Conservation (phyloP, 2,113 vertebrate species). For the Apaloderma vittatum region DNA sequence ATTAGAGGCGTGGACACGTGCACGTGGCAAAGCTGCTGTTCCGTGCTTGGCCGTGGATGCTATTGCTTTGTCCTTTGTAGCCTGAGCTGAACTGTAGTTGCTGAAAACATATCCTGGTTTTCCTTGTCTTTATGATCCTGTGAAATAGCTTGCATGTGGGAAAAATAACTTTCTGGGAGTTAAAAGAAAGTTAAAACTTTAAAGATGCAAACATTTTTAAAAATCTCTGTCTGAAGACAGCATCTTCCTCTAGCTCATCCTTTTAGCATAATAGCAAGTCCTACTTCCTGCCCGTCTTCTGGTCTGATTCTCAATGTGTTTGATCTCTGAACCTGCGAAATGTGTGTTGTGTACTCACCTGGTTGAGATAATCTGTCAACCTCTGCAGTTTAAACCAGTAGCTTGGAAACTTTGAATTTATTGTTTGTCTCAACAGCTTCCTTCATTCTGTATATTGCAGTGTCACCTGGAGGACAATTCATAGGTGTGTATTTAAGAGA, state of each 20-base stretch:
- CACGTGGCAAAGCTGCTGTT: neutral
- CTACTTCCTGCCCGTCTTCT: neutral
- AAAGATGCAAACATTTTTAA: neutral
- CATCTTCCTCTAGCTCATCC: neutral
- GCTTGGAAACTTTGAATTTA: neutral
- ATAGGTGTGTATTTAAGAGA: neutral
- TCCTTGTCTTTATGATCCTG: neutral
- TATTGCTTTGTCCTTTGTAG: neutral
- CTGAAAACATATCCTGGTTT: neutral
- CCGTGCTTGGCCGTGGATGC: neutral
- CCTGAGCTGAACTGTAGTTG: neutral
- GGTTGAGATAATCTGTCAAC: neutral
- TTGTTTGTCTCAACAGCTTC: neutral
- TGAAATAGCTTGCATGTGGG: neutral
- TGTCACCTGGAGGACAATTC: neutral
- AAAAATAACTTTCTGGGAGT: neutral
- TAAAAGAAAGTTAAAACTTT: neutral
- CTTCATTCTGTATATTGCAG: neutral
- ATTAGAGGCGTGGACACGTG: neutral
- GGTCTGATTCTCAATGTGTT: neutral
- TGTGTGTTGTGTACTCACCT: neutral
- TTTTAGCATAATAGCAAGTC: neutral
- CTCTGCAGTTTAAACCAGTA: neutral
- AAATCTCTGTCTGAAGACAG: neutral
- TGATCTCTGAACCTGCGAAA: neutral